Percentiles rank a stretch among this genome's conserved stretches.
phyloP scores from a whole-genome alignment of 2,797 vertebrate species.

The Lacerta viridis region DNA sequence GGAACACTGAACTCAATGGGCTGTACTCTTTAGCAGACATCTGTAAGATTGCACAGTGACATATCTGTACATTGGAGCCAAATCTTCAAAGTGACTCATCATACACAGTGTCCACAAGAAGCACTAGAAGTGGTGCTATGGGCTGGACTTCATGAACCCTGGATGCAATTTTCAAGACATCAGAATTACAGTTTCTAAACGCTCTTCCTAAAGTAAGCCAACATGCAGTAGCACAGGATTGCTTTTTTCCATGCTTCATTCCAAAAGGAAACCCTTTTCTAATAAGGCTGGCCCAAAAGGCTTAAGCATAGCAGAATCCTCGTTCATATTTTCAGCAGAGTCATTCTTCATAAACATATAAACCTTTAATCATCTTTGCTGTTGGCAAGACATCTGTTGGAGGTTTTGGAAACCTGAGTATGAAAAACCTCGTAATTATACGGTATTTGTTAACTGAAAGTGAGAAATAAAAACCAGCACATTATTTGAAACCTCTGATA shows the following conservation, averaged over 20 bases:
- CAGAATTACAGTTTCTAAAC: background rate
- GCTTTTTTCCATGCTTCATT: slow-evolving; percentile 43
- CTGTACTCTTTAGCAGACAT: too few relatives aligned
- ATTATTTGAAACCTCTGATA: slow-evolving; percentile 67
- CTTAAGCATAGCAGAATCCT: slow-evolving; percentile 59
- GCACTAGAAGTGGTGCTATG: too few relatives aligned
- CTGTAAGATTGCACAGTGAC: background rate
- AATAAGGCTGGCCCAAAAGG: slow-evolving; percentile 58
- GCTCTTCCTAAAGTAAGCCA: background rate
- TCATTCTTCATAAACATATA: slow-evolving; percentile 58
- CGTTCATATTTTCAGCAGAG: slow-evolving; percentile 69
- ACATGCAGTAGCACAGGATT: slow-evolving; percentile 19
- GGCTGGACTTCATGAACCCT: background rate
- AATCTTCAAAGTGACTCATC: background rate
- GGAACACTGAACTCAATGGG: too few relatives aligned
- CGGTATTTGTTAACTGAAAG: slow-evolving; percentile 68
- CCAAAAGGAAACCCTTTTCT: slow-evolving; percentile 46
- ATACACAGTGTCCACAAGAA: background rate
- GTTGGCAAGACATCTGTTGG: slow-evolving; percentile 70
- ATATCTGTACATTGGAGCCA: background rate
- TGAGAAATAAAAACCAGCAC: slow-evolving; percentile 66
- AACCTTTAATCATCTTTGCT: slow-evolving; percentile 69
- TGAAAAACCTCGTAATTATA: slow-evolving; percentile 64
- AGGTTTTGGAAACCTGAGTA: slow-evolving; percentile 61
- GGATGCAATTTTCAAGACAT: background rate